Conservation (phyloP, 1,140 invertebrate species). For the Battus philenor region DNA sequence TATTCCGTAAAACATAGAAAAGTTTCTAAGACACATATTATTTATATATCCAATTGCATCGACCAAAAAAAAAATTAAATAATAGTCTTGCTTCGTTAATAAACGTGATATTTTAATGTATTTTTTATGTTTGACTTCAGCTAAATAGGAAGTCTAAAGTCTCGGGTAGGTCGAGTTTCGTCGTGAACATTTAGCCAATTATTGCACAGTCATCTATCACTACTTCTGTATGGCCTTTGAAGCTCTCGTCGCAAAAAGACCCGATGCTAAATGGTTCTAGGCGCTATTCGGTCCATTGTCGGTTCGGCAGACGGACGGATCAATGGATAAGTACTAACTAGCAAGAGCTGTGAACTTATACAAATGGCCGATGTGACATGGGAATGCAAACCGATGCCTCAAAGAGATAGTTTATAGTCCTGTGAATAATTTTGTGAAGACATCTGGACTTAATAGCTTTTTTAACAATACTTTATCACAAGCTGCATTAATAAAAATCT, state of each 20-base stretch:
- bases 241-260: constrained; percentile 9
- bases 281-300: constrained; percentile 36
- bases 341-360: constrained; percentile 49
- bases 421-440: constrained; percentile 17
- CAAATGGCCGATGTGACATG: constrained; percentile 40
- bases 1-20: too few species aligned
- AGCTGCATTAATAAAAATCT: too few species aligned
- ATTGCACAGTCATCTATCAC: constrained; percentile 29
- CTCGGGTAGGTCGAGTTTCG: too few species aligned
- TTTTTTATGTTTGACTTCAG: too few species aligned
- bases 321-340: constrained; percentile 50
- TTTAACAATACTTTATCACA: too few species aligned
- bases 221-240: constrained; percentile 14
- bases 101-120: too few species aligned
- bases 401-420: constrained; percentile 23
- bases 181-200: too few species aligned
- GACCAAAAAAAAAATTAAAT: too few species aligned
- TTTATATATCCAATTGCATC: too few species aligned
- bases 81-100: too few species aligned
- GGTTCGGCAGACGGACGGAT: constrained; percentile 42
- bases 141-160: too few species aligned
- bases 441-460: neutral
- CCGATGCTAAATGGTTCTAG: constrained; percentile 26
- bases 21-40: too few species aligned
- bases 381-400: constrained; percentile 21